Base-by-base conservation (phyloP, 2,113 vertebrate genomes). In the Etheostoma spectabile region DNA sequence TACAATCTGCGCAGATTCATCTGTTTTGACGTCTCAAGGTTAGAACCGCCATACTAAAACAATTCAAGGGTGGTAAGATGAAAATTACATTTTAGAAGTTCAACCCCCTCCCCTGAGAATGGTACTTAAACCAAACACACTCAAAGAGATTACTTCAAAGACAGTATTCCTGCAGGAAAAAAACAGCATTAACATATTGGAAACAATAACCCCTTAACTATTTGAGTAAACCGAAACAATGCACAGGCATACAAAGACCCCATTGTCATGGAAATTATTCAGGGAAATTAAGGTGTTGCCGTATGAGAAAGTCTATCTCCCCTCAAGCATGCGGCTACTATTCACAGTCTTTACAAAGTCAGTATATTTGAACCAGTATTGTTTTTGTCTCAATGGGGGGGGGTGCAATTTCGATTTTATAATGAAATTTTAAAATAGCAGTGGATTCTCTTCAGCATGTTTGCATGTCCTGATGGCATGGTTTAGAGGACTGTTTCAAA, bases 141-240 rank as follows among this genome's bases (percentile, higher is more conserved):
- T 91, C 76, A 84, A 87, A 91, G 86, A 92, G 84, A 92, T 84
- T 70, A 92, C 88, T 93, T 93, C 91, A 94, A 93, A 94, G 93
- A 88, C 76, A 67, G 77, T 84, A 92, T 92, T 92, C 86, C 86
- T 86, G 82, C 83, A 91, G 86, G 88, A 90, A 86, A 87, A 87
- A 89, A 90, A 84, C 80, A 74, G 55, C 66, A 94, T 93, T 92
- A 87, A 90, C 90, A 93, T 93, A 92, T 90, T 89, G 81, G 75
- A 90, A 93, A 94, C 92, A 94, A 93, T 93, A 94, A 90, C 76
- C 83, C 71, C 27, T 85, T 75, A 42, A 83, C 80, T 88, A 74
- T 77, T 85, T 74, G 62, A 82, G 86, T 80, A 87, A 89, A 91
- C 76, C 85, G 86, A 92, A 93, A 93, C 90, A 91, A 93, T 82